phyloP scores from a whole-genome alignment of 2,888 invertebrate genomes.

The Anthrax anthrax region DNA sequence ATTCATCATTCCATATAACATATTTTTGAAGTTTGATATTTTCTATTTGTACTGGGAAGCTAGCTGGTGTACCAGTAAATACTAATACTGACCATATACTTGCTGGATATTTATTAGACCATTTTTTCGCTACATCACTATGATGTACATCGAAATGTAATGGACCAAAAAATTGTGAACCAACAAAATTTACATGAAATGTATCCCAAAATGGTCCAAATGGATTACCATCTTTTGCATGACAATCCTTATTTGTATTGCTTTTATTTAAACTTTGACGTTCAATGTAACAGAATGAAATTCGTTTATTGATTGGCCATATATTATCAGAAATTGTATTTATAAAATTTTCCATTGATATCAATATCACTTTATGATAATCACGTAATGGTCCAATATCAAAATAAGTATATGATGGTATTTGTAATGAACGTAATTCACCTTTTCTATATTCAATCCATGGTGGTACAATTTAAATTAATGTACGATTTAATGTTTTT shows the following conservation, averaged over 20 bases:
- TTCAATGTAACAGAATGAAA: slow-evolving; percentile 54
- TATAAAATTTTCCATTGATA: slow-evolving; percentile 94
- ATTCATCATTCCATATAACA: slow-evolving; percentile 60
- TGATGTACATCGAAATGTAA: slow-evolving; percentile 73
- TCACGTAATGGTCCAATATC: slow-evolving; percentile 54
- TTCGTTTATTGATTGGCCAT: slow-evolving; percentile 69
- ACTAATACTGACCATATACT: slow-evolving; percentile 74
- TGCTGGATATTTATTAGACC: slow-evolving; percentile 56
- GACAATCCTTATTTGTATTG: slow-evolving; percentile 46
- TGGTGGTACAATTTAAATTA: slow-evolving; percentile 85
- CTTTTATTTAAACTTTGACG: slow-evolving; percentile 32
- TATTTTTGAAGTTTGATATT: slow-evolving; percentile 68
- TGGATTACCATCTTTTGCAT: slow-evolving; percentile 96
- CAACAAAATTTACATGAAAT: slow-evolving; percentile 70
- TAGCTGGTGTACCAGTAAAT: slow-evolving; percentile 87
- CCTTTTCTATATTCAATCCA: slow-evolving; percentile 91
- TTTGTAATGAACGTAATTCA: slow-evolving; percentile 67
- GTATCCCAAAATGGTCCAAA: slow-evolving; percentile 99
- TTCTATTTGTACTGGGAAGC: slow-evolving; percentile 80
- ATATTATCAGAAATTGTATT: slow-evolving; percentile 52
- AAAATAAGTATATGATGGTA: slow-evolving; percentile 84
- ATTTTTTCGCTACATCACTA: slow-evolving; percentile 49
- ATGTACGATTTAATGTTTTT: slow-evolving; percentile 73
- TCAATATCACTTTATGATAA: slow-evolving; percentile 71
- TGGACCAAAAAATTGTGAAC: slow-evolving; percentile 83